phyloP scores from a whole-genome alignment of 1,140 invertebrate species.

The Hylaeus anthracinus region DNA sequence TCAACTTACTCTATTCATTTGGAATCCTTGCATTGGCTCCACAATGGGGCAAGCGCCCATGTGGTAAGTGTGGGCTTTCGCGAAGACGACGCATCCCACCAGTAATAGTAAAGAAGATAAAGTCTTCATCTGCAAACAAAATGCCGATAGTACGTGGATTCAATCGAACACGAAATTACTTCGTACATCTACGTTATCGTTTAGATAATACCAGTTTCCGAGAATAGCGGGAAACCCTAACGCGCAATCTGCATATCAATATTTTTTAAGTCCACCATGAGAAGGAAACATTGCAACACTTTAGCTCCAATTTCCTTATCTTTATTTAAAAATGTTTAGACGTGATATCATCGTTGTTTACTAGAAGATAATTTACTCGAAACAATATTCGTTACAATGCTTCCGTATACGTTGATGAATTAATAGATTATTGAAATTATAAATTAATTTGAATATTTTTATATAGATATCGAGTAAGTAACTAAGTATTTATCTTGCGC shows the following conservation, averaged over 20 bases:
- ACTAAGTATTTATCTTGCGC: no score
- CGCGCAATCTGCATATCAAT: not conserved
- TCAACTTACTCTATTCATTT: conserved; percentile 85
- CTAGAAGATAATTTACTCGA: no score
- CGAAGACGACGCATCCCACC: conserved; percentile 60
- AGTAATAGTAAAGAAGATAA: conserved; percentile 56
- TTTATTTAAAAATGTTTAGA: not conserved
- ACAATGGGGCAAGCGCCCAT: conserved; percentile 88
- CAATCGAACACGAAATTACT: no score
- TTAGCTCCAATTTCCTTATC: not conserved
- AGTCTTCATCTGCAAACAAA: conserved; percentile 66
- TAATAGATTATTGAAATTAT: no score
- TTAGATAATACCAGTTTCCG: no score
- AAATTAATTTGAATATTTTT: no score
- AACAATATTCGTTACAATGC: no score
- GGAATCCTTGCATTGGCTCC: conserved; percentile 86
- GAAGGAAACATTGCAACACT: not conserved
- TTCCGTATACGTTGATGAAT: no score
- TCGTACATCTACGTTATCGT: no score
- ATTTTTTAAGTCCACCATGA: not conserved
- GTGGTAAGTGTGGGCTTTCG: conserved; percentile 84
- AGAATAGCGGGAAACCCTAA: no score
- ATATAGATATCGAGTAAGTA: no score
- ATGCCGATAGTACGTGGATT: not conserved
- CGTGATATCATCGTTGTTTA: not conserved